These are phyloP conservation scores for Oncorhynchus masou DNA, from an alignment of 2,113 vertebrate genomes.

Conservation along the genomic window DNA sequence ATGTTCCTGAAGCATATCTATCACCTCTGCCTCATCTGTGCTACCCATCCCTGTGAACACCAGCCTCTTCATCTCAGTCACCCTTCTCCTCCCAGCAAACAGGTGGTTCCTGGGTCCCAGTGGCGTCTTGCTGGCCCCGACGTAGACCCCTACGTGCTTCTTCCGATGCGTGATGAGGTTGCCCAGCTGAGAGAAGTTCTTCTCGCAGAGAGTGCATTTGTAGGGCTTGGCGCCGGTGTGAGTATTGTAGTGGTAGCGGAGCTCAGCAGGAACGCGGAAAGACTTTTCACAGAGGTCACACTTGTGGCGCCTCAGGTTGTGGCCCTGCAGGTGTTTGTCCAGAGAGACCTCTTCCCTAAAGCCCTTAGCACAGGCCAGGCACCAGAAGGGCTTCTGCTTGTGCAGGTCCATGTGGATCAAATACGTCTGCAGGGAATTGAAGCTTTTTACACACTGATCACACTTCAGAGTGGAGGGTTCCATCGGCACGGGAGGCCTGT, in stretches of 20 bases:
- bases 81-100: neutral
- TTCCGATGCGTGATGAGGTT: slow-evolving; percentile 42
- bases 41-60: neutral
- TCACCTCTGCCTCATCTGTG: neutral
- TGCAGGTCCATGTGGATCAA: slow-evolving; percentile 52
- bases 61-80: neutral
- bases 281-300: slow-evolving; percentile 47
- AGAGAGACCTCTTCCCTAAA: slow-evolving; percentile 46
- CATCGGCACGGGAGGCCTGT: neutral
- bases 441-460: slow-evolving; percentile 58
- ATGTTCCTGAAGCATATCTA: neutral
- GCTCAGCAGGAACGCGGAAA: slow-evolving; percentile 20
- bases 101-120: neutral
- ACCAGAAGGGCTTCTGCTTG: slow-evolving; percentile 50
- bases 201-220: slow-evolving; percentile 41
- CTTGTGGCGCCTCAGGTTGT: slow-evolving; percentile 31
- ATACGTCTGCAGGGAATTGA: slow-evolving; percentile 32
- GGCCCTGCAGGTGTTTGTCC: slow-evolving; percentile 51
- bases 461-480: slow-evolving; percentile 29
- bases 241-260: slow-evolving; percentile 28
- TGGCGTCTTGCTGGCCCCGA: neutral
- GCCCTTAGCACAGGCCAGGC: slow-evolving; percentile 54
- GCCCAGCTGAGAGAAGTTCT: slow-evolving; percentile 29
- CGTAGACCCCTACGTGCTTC: slow-evolving; percentile 7
- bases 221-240: slow-evolving; percentile 33